These are phyloP conservation scores for Notothenia coriiceps DNA, from an alignment of 2,113 vertebrate genomes.

Conservation along the genomic window DNA sequence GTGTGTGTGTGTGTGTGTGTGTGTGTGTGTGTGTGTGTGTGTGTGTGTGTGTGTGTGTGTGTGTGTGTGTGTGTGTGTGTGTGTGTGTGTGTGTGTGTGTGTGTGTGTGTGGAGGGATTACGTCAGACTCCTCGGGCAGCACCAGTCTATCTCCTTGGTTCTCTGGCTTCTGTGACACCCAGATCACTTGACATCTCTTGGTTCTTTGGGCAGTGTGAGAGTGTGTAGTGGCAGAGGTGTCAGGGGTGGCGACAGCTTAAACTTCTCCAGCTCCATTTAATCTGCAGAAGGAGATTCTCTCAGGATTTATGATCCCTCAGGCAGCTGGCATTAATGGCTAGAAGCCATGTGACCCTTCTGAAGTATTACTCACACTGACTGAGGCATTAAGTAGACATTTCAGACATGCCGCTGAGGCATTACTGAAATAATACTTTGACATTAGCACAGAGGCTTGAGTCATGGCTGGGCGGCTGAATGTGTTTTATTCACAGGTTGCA, in stretches of 20 bases:
- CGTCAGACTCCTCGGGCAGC: constrained; percentile 25
- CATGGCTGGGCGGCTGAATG: constrained; percentile 20
- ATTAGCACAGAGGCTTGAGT: constrained; percentile 42
- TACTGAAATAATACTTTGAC: constrained; percentile 58
- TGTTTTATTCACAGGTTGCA: constrained; percentile 33
- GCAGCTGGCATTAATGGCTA: constrained; percentile 53
- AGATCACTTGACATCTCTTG: constrained; percentile 46
- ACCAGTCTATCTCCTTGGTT: constrained; percentile 32
- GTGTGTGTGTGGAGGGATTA: constrained; percentile 26
- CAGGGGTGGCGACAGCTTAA: constrained; percentile 61
- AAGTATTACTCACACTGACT: constrained; percentile 51
- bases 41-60: constrained; percentile 17
- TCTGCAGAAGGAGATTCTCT: constrained; percentile 62
- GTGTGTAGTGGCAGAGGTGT: constrained; percentile 29
- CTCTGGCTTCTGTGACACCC: constrained; percentile 37
- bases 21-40: background rate
- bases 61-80: constrained; percentile 25
- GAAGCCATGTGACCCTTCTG: constrained; percentile 59
- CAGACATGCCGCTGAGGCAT: constrained; percentile 42
- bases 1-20: too few species aligned
- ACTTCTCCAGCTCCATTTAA: constrained; percentile 68
- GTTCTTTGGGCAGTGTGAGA: constrained; percentile 5
- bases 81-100: constrained; percentile 27
- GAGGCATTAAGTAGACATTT: constrained; percentile 63
- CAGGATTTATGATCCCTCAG: constrained; percentile 66